Base-by-base conservation (phyloP, 2,888 invertebrate genomes). In the Thera obeliscata region DNA sequence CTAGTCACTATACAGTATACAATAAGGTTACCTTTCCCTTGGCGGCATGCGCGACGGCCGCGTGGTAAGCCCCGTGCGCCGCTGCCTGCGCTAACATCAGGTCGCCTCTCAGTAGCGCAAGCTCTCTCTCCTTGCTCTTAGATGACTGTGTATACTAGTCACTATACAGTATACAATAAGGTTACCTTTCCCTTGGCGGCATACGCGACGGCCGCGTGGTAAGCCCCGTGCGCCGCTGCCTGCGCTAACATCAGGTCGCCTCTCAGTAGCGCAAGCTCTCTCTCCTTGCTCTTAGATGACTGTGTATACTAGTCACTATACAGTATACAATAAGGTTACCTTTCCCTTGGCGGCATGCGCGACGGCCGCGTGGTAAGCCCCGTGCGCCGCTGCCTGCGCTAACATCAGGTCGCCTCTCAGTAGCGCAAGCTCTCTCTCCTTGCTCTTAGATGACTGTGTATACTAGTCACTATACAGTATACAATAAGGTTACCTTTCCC, bases 51-150 rank as follows among this genome's bases (percentile, higher is more conserved):
- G 90, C 89, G 7, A 93, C 90, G 1, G 93, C 93, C 1, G 94
- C 93, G 71, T 94, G 93, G 81, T 94, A 93, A 0, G 93, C 92
- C 33, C 93, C 93, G 74, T 94, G 92, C 0, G 94, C 93, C 0
- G 93, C 93, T 35, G 93, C 93, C 74, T 93, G 93, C 36, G 94
- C 94, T 78, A 94, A 76, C 91, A 94, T 92, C 35, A 94, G 83
- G 75, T 94, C 94, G 0, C 93, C 91, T 1, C 94, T 84, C 2
- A 93, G 79, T 56, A 91, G 70, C 52, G 93, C 89, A 71, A 93
- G 75, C 74, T 93, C 93, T 0, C 93, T 86, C 66, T 94, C 94
- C 78, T 92, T 91, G 78, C 88, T 88, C 64, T 90, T 89, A 0
- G 78, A 81, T 1, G 84, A 79, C 4, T 22, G 22, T 22, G 22